These are phyloP conservation scores for Trematomus bernacchii DNA, from an alignment of 2,797 vertebrate species.

Conservation along the genomic window DNA sequence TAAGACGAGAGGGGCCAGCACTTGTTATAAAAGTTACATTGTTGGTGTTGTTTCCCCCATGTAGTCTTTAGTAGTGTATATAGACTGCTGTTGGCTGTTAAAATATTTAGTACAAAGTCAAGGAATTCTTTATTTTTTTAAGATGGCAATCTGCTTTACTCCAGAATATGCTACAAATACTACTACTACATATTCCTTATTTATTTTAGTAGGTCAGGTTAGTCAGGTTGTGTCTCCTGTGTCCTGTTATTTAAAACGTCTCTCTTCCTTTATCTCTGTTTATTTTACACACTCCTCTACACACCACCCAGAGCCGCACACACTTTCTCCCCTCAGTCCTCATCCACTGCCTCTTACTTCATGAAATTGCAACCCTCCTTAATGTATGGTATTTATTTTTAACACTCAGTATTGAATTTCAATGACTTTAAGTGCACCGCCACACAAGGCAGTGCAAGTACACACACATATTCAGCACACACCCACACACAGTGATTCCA, in stretches of 20 bases:
- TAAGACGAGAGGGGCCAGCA: too few species aligned
- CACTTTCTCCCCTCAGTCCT: conserved; percentile 15
- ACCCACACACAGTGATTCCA: conserved; percentile 54
- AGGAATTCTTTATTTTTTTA: neutral
- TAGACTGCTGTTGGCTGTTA: neutral
- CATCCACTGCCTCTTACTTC: conserved; percentile 31
- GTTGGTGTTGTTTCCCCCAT: neutral
- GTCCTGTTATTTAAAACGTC: conserved; percentile 17
- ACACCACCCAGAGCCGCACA: conserved; percentile 11
- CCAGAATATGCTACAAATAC: neutral
- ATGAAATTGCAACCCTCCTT: conserved; percentile 42
- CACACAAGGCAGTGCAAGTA: conserved; percentile 27
- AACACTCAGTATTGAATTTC: conserved; percentile 40
- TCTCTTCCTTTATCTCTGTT: conserved; percentile 12
- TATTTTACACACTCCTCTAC: conserved; percentile 24
- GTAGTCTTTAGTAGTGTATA: neutral
- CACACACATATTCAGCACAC: conserved; percentile 7
- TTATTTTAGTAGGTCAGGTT: conserved; percentile 6
- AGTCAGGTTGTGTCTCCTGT: conserved; percentile 1
- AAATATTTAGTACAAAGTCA: neutral
- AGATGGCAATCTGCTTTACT: neutral
- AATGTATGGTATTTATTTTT: conserved; percentile 36
- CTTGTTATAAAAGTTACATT: neutral
- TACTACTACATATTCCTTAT: neutral
- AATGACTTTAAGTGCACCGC: conserved; percentile 45